These are phyloP conservation scores for Gambusia yucatana DNA, from an alignment of 2,797 vertebrate genomes.

Conservation along the genomic window DNA sequence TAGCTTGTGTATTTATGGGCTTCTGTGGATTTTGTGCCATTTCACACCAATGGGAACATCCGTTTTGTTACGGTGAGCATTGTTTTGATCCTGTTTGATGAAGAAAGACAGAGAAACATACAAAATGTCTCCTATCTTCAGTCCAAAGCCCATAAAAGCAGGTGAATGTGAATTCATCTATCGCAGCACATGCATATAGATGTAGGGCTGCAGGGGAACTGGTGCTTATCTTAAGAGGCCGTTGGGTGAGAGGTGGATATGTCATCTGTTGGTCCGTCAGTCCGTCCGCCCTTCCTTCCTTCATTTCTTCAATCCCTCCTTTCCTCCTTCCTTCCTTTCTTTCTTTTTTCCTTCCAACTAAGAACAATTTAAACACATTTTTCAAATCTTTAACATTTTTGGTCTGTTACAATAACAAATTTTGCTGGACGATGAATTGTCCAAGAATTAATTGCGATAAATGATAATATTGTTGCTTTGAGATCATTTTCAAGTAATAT, in stretches of 20 bases:
- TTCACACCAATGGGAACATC: conserved; percentile 63
- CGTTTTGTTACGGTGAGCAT: conserved; percentile 39
- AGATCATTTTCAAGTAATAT: no score
- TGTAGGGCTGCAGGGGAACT: not conserved
- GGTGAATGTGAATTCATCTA: not conserved
- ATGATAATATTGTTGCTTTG: no score
- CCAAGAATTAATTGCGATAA: no score
- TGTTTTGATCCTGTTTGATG: conserved; percentile 38
- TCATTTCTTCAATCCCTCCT: no score
- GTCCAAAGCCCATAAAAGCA: not conserved
- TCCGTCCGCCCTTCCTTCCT: no score
- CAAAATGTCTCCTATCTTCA: not conserved
- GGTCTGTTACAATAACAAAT: not conserved
- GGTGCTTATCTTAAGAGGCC: not conserved
- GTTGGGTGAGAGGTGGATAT: no score
- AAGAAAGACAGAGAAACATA: conserved; percentile 23
- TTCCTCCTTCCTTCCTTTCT: no score
- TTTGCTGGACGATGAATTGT: no score
- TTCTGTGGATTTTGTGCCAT: conserved; percentile 48
- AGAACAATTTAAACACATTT: not conserved
- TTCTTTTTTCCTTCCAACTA: no score
- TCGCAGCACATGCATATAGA: not conserved
- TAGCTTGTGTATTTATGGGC: conserved; percentile 26
- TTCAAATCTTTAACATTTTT: not conserved
- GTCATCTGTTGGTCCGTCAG: not conserved